Evolutionary conservation across 2,888 invertebrate species (phyloP).

Genomic region (Pterobdella sp.): DNA sequence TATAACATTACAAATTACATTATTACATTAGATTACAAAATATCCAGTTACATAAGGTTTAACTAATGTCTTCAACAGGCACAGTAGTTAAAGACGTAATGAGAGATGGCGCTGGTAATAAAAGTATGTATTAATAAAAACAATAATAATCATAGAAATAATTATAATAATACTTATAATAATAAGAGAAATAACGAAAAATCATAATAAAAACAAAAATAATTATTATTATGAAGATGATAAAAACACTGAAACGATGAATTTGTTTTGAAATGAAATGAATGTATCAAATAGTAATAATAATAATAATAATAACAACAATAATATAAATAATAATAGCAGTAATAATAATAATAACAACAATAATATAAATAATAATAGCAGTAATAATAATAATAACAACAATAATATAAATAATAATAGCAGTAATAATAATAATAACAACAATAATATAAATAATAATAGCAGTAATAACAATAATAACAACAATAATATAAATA

Average conservation of each 20-base stretch:
- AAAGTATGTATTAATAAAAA: too few species aligned
- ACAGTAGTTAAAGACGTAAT: too few species aligned
- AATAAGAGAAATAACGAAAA: neutral
- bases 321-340: neutral
- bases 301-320: neutral
- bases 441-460: slow-evolving; percentile 10
- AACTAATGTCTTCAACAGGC: too few species aligned
- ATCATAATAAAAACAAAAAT: neutral
- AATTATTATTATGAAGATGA: neutral
- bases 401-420: neutral
- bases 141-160: neutral
- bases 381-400: neutral
- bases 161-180: neutral
- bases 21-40: too few species aligned
- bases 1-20: too few species aligned
- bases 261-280: too few species aligned
- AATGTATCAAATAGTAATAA: neutral
- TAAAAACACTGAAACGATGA: neutral
- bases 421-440: neutral
- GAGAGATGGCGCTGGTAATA: too few species aligned
- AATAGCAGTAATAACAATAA: slow-evolving; percentile 9
- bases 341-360: neutral
- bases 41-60: too few species aligned
- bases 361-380: too few species aligned
- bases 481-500: slow-evolving; percentile 9